Percentiles rank a stretch among this genome's conserved stretches.
Conservation (phyloP, 2,797 vertebrate species). For the Hephaestus fuliginosus region DNA sequence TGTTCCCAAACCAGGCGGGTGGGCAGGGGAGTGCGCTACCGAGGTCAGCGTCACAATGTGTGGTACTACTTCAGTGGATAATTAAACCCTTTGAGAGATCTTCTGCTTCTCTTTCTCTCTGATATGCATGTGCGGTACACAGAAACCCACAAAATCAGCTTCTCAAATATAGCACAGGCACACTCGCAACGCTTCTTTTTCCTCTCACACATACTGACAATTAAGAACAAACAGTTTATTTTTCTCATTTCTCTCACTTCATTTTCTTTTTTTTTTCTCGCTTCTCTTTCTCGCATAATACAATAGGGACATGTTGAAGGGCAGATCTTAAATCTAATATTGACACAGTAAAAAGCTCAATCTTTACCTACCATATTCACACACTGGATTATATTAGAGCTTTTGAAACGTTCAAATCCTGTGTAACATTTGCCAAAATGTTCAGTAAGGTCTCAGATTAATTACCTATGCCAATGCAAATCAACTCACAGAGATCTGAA, state of each 20-base stretch:
- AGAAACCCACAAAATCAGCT: slow-evolving; percentile 39
- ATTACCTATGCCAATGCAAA: slow-evolving; percentile 37
- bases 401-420: slow-evolving; percentile 9
- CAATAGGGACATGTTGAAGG: slow-evolving; percentile 7
- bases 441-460: slow-evolving; percentile 27
- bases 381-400: background rate
- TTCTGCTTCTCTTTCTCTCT: slow-evolving; percentile 50
- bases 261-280: background rate
- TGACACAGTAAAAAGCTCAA: background rate
- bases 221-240: slow-evolving; percentile 45
- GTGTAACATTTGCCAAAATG: slow-evolving; percentile 17
- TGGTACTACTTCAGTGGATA: slow-evolving; percentile 76
- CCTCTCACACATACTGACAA: slow-evolving; percentile 25
- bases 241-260: slow-evolving; percentile 3
- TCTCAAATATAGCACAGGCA: slow-evolving; percentile 38
- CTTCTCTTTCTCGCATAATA: slow-evolving; percentile 9
- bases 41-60: slow-evolving; percentile 76
- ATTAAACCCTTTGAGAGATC: slow-evolving; percentile 82
- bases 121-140: slow-evolving; percentile 54
- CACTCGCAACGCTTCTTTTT: slow-evolving; percentile 21
- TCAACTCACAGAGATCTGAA: slow-evolving; percentile 35
- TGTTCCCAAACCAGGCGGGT: slow-evolving; percentile 45
- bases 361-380: background rate
- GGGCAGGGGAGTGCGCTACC: slow-evolving; percentile 55
- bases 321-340: slow-evolving; percentile 12